A percentile compares a stretch with the other conserved stretches of the same genome.
phyloP scores from a whole-genome alignment of 2,113 vertebrate species.

The Xenus cinereus region DNA sequence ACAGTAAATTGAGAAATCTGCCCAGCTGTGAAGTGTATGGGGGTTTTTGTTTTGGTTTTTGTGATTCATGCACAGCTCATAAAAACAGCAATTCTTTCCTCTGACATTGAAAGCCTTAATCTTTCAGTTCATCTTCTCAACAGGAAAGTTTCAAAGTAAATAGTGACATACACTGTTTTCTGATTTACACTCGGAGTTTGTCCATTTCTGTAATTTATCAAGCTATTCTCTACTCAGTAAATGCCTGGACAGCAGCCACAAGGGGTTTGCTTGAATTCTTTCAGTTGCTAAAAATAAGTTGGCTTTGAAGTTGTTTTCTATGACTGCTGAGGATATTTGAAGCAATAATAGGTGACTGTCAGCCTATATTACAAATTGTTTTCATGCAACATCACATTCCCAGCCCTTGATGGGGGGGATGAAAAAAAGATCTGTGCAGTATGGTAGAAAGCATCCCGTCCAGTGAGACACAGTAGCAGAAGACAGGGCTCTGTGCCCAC shows the following conservation, averaged over 20 bases:
- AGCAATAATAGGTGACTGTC: constrained; percentile 14
- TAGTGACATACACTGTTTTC: background rate
- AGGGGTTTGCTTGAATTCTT: constrained; percentile 25
- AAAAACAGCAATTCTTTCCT: constrained; percentile 15
- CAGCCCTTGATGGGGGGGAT: background rate
- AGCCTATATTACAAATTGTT: background rate
- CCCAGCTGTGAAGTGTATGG: background rate
- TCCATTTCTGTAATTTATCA: constrained; percentile 27
- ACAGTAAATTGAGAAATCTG: constrained; percentile 15
- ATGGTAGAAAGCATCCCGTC: background rate
- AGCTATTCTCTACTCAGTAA: background rate
- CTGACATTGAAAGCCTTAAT: background rate
- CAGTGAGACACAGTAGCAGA: background rate
- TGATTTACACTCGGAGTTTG: constrained; percentile 2
- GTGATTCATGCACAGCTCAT: constrained; percentile 25
- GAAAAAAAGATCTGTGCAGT: background rate
- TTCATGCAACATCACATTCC: background rate
- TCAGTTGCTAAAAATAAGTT: constrained; percentile 52
- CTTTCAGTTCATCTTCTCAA: constrained; percentile 5
- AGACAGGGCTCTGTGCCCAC: background rate
- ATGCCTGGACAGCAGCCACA: constrained; percentile 15
- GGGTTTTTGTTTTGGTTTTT: background rate
- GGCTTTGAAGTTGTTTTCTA: constrained; percentile 39
- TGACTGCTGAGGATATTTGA: background rate
- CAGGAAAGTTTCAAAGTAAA: background rate